phyloP scores from a whole-genome alignment of 2,113 vertebrate species.

The Terrapene triunguis region DNA sequence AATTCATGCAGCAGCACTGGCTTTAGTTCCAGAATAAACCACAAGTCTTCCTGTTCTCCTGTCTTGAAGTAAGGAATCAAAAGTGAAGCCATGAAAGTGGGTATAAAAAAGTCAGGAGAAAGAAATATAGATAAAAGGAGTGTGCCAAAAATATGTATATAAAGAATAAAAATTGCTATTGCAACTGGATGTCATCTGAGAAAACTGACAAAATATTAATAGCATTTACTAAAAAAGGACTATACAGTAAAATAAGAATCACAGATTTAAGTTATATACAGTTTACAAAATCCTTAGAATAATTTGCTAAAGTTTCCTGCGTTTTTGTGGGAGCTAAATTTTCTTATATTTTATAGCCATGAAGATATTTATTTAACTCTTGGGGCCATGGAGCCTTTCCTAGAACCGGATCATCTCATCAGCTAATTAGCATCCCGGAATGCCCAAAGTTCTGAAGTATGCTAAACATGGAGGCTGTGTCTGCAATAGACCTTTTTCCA shows the following conservation, averaged over 20 bases:
- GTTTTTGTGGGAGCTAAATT: constrained; percentile 3
- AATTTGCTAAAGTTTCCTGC: not conserved
- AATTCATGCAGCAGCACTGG: not conserved
- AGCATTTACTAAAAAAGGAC: constrained; percentile 6
- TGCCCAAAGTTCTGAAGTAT: constrained; percentile 21
- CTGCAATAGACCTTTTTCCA: not conserved
- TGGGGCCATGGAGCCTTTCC: constrained; percentile 47
- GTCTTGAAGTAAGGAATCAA: not conserved
- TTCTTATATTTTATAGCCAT: constrained; percentile 40
- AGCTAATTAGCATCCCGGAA: constrained; percentile 21
- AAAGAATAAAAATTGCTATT: not conserved
- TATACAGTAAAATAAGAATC: not conserved
- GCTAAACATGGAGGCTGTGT: not conserved
- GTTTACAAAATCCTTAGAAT: constrained; percentile 36
- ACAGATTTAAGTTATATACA: not conserved
- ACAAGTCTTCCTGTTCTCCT: not conserved
- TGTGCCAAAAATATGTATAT: not conserved
- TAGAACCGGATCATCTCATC: constrained; percentile 44
- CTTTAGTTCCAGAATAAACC: constrained; percentile 33
- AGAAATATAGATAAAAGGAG: constrained; percentile 22
- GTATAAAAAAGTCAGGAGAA: constrained; percentile 29
- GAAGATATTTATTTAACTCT: constrained; percentile 33
- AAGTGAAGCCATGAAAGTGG: constrained; percentile 24
- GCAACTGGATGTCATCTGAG: not conserved
- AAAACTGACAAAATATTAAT: constrained; percentile 2